A percentile compares a stretch with the other conserved stretches of the same genome.
phyloP scores from a whole-genome alignment of 2,113 vertebrate species.

The Scortum barcoo region DNA sequence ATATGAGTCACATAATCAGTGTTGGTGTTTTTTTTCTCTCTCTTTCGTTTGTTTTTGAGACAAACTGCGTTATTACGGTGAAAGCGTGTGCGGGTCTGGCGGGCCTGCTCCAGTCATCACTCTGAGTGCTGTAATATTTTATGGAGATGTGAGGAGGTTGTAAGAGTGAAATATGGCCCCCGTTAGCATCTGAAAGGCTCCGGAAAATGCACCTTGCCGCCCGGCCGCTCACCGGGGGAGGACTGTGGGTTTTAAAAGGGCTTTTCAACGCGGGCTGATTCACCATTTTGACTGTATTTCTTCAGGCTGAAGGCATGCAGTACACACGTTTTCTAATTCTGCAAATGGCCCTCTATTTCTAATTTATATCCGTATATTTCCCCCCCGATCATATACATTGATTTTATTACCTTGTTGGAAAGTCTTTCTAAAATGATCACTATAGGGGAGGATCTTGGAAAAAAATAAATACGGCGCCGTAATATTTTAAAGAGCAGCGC shows the following conservation, averaged over 20 bases:
- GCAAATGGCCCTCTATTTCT: slow-evolving; percentile 61
- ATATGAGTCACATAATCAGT: slow-evolving; percentile 53
- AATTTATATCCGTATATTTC: slow-evolving; percentile 55
- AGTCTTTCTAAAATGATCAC: slow-evolving; percentile 57
- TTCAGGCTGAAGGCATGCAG: slow-evolving; percentile 47
- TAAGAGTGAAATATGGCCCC: slow-evolving; percentile 80
- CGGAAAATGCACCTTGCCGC: slow-evolving; percentile 72
- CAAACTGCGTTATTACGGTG: slow-evolving; percentile 61
- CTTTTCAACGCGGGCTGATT: slow-evolving; percentile 74
- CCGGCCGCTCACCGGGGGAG: slow-evolving; percentile 70
- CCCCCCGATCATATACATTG: slow-evolving; percentile 40
- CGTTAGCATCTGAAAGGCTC: slow-evolving; percentile 75
- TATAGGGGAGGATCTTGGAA: background rate
- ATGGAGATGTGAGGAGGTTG: slow-evolving; percentile 80
- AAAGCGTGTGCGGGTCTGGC: slow-evolving; percentile 48
- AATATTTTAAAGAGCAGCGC: background rate
- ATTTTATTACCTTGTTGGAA: slow-evolving; percentile 51
- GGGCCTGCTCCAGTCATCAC: slow-evolving; percentile 79
- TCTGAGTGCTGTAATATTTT: slow-evolving; percentile 83
- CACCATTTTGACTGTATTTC: slow-evolving; percentile 72
- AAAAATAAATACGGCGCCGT: background rate
- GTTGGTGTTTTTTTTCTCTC: too few species aligned
- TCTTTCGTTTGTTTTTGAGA: too few species aligned
- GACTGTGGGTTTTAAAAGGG: slow-evolving; percentile 71
- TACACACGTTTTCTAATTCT: slow-evolving; percentile 57